Evolutionary conservation across 2,888 invertebrate species (phyloP).

Genomic region (Ceraclea dissimilis): DNA sequence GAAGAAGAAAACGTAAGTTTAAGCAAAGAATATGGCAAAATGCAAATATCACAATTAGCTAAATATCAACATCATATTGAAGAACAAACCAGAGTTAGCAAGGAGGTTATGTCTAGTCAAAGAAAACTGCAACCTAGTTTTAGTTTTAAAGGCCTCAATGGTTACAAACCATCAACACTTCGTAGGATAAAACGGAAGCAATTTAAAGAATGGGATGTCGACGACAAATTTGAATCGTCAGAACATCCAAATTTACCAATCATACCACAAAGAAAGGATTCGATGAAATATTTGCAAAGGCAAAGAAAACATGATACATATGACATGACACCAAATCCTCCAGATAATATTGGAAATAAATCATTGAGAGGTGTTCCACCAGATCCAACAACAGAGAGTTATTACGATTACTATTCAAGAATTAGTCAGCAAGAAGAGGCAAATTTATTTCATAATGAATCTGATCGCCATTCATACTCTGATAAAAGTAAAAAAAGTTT

Average conservation of each 20-base stretch:
- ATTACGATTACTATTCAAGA: slow-evolving; percentile 47
- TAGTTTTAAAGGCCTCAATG: slow-evolving; percentile 55
- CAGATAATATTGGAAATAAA: slow-evolving; percentile 36
- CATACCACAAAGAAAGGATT: slow-evolving; percentile 45
- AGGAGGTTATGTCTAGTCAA: slow-evolving; percentile 44
- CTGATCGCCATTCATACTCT: slow-evolving; percentile 26
- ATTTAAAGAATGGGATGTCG: slow-evolving; percentile 53
- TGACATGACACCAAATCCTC: slow-evolving; percentile 40
- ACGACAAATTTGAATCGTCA: slow-evolving; percentile 26
- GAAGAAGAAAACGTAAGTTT: slow-evolving; percentile 37
- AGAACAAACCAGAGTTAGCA: slow-evolving; percentile 46
- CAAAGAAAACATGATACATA: slow-evolving; percentile 42
- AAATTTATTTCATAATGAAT: slow-evolving; percentile 35
- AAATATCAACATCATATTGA: slow-evolving; percentile 57
- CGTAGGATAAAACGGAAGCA: slow-evolving; percentile 49
- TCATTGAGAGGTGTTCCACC: slow-evolving; percentile 35
- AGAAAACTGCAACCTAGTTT: slow-evolving; percentile 48
- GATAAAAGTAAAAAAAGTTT: slow-evolving; percentile 29
- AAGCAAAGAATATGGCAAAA: slow-evolving; percentile 31
- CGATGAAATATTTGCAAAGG: slow-evolving; percentile 46
- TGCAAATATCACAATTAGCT: slow-evolving; percentile 49
- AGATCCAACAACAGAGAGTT: slow-evolving; percentile 45
- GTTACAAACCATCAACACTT: slow-evolving; percentile 53
- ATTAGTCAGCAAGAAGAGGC: slow-evolving; percentile 45
- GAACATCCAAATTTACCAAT: slow-evolving; percentile 35